A percentile compares a stretch with the other conserved stretches of the same genome.
Evolutionary conservation across 2,113 vertebrate genomes (phyloP).

Genomic region (Sakesphorus luctuosus): DNA sequence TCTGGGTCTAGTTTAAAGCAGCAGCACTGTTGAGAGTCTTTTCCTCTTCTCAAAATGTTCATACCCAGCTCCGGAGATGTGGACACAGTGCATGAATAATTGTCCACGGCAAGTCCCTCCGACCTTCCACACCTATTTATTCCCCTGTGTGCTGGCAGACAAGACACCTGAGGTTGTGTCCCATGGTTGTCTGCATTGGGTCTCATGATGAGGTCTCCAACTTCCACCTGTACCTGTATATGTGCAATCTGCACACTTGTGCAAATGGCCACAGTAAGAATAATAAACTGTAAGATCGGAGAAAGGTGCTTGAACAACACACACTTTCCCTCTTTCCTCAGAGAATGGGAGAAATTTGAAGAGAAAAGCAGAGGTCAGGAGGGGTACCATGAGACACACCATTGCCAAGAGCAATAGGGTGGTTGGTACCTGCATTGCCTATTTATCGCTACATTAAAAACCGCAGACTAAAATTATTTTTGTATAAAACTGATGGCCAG

Average conservation of each 20-base stretch:
- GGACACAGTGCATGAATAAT: no score
- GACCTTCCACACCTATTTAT: not conserved
- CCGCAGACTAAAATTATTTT: not conserved
- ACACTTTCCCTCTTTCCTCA: rapidly evolving
- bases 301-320: not conserved
- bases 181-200: not conserved
- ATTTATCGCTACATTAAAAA: no score
- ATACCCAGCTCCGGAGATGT: not conserved
- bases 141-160: not conserved
- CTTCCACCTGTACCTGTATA: not conserved
- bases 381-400: rapidly evolving
- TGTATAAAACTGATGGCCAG: not conserved
- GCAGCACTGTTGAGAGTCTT: not conserved
- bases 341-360: not conserved
- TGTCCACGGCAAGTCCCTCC: not conserved
- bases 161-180: not conserved
- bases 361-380: not conserved
- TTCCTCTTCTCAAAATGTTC: not conserved
- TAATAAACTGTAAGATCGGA: rapidly evolving
- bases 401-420: not conserved
- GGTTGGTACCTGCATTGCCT: not conserved
- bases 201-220: not conserved
- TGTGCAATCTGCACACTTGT: rapidly evolving
- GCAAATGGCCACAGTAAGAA: not conserved
- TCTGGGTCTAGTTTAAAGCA: not conserved